Base-by-base conservation (phyloP, 2,113 vertebrate species). In the Marcusenius ussheri region DNA sequence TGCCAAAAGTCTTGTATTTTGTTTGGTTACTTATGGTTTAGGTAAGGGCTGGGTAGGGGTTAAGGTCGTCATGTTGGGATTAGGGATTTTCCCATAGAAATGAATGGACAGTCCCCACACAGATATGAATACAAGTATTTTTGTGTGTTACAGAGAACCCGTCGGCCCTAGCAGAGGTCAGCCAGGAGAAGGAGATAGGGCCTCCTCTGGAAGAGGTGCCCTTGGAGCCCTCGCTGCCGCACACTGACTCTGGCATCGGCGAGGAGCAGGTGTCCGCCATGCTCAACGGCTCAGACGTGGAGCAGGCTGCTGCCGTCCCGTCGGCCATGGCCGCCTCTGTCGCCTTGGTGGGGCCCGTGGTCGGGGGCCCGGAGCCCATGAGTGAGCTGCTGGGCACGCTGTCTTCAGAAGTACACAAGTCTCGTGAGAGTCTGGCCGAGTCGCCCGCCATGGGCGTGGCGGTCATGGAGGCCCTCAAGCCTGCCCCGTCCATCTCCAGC, bases 191-290 rank as follows among this genome's bases (percentile, higher is more conserved):
- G 93, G 97, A 98, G 93, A 96, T 95, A 27, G 94, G 97, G 0
- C 95, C 96, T 56, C 97, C 97, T 0, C 96, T 96, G 93, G 98
- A 99, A 88, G 98, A 99, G 91, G 95, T 97, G 53, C 97, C 97
- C 2, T 91, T 97, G 70, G 97, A 97, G 94, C 96, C 95, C 80
- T 97, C 98, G 35, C 96, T 99, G 94, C 98, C 98, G 88, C 98
- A 99, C 94, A 99, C 98, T 0, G 98, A 99, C 95, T 99, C 98
- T 0, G 98, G 98, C 92, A 99, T 99, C 87, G 98, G 98, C 86
- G 98, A 99, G 51, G 98, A 99, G 91, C 98, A 98, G 45, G 96
- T 97, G 91, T 95, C 97, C 0, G 96, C 50, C 39, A 97, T 98
- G 91, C 95, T 99, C 90, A 99, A 99, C 39, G 98, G 98, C 88